These are phyloP conservation scores for Pristionchus pacificus DNA, from an alignment of 1,140 invertebrate genomes.

Conservation along the genomic window DNA sequence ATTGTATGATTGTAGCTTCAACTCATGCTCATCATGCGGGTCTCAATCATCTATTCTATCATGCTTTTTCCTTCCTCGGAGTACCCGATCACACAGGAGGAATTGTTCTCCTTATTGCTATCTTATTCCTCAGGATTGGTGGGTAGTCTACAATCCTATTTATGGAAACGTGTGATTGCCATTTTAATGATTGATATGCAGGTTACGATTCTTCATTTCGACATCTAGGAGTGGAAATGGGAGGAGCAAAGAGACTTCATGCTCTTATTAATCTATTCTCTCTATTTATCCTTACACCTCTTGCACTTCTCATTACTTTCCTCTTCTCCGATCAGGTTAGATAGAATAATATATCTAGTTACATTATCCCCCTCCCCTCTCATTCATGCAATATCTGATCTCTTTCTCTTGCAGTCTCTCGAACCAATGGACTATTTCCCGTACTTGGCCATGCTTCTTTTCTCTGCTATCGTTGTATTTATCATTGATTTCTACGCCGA, in stretches of 20 bases:
- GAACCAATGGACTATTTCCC: conserved; percentile 52
- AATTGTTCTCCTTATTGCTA: conserved; percentile 60
- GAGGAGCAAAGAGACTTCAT: conserved; percentile 62
- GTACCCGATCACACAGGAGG: conserved; percentile 63
- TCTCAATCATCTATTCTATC: conserved; percentile 62
- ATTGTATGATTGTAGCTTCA: conserved; percentile 41
- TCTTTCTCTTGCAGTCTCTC: conserved; percentile 20
- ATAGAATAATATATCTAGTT: conserved; percentile 1
- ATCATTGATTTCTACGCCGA: conserved; percentile 63
- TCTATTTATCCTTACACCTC: conserved; percentile 59
- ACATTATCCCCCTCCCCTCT: conserved; percentile 7
- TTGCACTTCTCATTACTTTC: conserved; percentile 56
- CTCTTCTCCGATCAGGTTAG: not conserved
- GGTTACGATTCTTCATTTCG: conserved; percentile 59
- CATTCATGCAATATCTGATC: conserved; percentile 12
- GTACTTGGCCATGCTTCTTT: conserved; percentile 58
- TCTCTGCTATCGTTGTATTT: conserved; percentile 59
- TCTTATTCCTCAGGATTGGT: conserved; percentile 52
- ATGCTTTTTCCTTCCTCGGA: conserved; percentile 60
- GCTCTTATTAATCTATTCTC: conserved; percentile 60
- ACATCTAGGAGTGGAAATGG: conserved; percentile 62
- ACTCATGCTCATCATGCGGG: conserved; percentile 57
- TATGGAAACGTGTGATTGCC: not conserved
- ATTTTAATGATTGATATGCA: conserved; percentile 11
- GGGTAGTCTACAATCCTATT: not conserved